These are phyloP conservation scores for Onthophagus sagittarius DNA, from an alignment of 2,888 invertebrate species.

Conservation along the genomic window DNA sequence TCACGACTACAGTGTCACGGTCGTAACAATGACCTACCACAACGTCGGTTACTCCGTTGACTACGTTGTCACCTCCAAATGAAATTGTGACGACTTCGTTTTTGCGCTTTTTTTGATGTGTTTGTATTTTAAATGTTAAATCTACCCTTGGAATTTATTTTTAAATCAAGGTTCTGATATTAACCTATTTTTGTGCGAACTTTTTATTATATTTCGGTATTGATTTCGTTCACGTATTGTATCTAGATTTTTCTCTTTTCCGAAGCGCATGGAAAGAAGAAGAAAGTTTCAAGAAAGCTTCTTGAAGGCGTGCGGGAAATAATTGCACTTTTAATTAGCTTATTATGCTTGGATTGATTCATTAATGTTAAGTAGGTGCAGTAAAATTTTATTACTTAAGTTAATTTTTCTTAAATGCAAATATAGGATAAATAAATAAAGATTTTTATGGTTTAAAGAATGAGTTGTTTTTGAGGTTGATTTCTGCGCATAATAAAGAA, in stretches of 20 bases:
- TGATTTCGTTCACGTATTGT: no score
- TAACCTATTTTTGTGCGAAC: no score
- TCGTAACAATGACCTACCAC: constrained; percentile 5
- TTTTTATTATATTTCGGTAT: no score
- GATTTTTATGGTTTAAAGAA: no score
- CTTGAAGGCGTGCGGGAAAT: background rate
- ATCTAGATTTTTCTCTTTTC: no score
- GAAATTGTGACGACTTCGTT: background rate
- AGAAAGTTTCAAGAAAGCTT: background rate
- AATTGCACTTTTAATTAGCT: background rate
- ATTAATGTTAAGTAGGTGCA: no score
- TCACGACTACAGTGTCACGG: constrained; percentile 1
- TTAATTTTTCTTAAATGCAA: no score
- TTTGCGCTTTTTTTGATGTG: background rate
- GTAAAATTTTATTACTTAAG: no score
- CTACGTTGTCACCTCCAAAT: background rate
- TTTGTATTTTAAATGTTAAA: background rate
- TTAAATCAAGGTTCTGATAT: background rate
- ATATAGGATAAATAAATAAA: no score
- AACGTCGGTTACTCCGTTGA: background rate
- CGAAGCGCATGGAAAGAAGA: background rate
- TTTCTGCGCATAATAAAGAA: no score
- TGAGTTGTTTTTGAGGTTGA: no score
- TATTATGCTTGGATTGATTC: background rate
- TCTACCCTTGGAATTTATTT: background rate